Evolutionary conservation across 2,888 invertebrate species (phyloP).

Genomic region (Erynnis tages): DNA sequence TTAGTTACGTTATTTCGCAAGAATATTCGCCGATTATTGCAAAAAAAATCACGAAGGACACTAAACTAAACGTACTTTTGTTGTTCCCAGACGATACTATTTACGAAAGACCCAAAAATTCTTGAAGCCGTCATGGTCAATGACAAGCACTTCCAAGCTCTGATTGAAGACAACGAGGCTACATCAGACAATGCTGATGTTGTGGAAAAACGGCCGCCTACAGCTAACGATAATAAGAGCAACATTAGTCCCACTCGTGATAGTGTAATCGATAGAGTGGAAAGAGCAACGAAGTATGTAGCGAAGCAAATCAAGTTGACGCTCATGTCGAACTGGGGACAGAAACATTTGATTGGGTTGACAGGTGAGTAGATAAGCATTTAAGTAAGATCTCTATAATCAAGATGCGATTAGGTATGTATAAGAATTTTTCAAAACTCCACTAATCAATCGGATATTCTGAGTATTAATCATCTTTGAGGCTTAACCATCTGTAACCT

Average conservation of each 20-base stretch:
- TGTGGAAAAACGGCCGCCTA: slow-evolving; percentile 81
- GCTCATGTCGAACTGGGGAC: slow-evolving; percentile 85
- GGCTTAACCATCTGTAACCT: too few species aligned
- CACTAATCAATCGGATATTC: too few species aligned
- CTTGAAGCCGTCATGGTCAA: slow-evolving; percentile 76
- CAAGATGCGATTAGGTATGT: too few species aligned
- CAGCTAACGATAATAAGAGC: slow-evolving; percentile 69
- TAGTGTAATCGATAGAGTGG: slow-evolving; percentile 42
- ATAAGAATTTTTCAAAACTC: too few species aligned
- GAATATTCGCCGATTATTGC: too few species aligned
- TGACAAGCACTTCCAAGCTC: slow-evolving; percentile 66
- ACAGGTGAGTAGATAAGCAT: slow-evolving; percentile 73
- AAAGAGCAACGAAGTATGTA: slow-evolving; percentile 54
- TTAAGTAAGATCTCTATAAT: too few species aligned
- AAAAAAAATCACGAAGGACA: too few species aligned
- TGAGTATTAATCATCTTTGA: too few species aligned
- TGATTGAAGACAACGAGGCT: slow-evolving; percentile 65
- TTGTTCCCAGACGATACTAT: slow-evolving; percentile 89
- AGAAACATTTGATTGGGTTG: slow-evolving; percentile 80
- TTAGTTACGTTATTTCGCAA: too few species aligned
- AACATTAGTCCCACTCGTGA: slow-evolving; percentile 48
- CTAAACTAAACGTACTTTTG: neutral
- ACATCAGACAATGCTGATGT: slow-evolving; percentile 46
- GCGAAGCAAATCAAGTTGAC: slow-evolving; percentile 76
- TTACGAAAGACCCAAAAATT: slow-evolving; percentile 88